phyloP scores from a whole-genome alignment of 92 coral and sea anemone species.

The Parazoanthus darwini region DNA sequence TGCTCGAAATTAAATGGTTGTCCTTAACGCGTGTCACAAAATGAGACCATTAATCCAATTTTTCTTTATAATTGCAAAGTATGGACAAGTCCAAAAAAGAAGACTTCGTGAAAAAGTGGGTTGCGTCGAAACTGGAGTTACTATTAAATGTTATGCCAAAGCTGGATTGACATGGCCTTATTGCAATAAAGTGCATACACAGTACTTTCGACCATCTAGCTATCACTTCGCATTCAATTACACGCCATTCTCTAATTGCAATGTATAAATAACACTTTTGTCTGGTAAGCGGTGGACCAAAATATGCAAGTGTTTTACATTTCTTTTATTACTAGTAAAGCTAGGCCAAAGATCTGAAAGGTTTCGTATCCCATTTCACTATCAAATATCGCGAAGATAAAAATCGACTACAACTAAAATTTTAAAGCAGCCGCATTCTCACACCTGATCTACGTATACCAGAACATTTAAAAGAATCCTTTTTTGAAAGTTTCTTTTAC shows the following conservation, averaged over 20 bases:
- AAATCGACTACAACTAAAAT: not conserved
- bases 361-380: slow-evolving; percentile 3
- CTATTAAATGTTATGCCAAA: not conserved
- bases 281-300: slow-evolving; percentile 51
- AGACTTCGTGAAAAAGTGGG: not conserved
- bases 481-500: not conserved
- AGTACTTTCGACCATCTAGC: not conserved
- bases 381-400: not conserved
- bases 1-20: slow-evolving; percentile 60
- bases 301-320: slow-evolving; percentile 59
- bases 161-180: slow-evolving; percentile 25
- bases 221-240: slow-evolving; percentile 53
- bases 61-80: slow-evolving; percentile 25
- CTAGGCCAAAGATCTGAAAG: not conserved
- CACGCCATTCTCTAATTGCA: slow-evolving; percentile 67
- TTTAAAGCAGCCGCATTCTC: not conserved
- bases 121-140: not conserved
- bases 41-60: slow-evolving; percentile 44
- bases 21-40: slow-evolving; percentile 33
- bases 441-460: not conserved
- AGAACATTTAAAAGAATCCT: not conserved
- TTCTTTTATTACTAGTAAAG: slow-evolving; percentile 46
- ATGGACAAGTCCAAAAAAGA: slow-evolving; percentile 5
- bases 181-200: slow-evolving; percentile 1
- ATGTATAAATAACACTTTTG: slow-evolving; percentile 71